Evolutionary conservation across 2,113 vertebrate species (phyloP).

Genomic region (Mola mola): DNA sequence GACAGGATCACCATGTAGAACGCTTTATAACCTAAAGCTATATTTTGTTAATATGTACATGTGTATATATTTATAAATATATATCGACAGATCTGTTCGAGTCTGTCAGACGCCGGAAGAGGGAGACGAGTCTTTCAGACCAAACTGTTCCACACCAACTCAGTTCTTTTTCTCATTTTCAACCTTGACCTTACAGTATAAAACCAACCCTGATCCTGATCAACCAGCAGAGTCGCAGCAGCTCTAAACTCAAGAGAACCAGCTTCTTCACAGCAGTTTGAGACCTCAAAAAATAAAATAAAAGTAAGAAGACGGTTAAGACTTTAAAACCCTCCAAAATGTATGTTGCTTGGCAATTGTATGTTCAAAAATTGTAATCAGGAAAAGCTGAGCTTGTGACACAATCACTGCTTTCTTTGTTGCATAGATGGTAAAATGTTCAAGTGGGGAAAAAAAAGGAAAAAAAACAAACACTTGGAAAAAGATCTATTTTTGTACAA

Average conservation of each 20-base stretch:
- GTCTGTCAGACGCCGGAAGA: constrained; percentile 64
- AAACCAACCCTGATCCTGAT: constrained; percentile 18
- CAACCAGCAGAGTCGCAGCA: constrained; percentile 75
- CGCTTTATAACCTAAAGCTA: constrained; percentile 82
- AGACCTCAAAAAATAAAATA: constrained; percentile 56
- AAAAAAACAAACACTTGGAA: constrained; percentile 64
- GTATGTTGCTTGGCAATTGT: constrained; percentile 72
- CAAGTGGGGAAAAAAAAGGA: constrained; percentile 28
- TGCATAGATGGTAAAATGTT: constrained; percentile 67
- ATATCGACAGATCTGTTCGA: constrained; percentile 75
- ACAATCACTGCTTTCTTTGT: constrained; percentile 82
- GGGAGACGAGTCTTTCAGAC: constrained; percentile 61
- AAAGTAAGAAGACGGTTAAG: constrained; percentile 9
- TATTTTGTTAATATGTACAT: constrained; percentile 89
- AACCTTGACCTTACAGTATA: constrained; percentile 25
- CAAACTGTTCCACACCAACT: constrained; percentile 60
- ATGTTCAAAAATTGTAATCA: constrained; percentile 62
- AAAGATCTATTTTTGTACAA: constrained; percentile 88
- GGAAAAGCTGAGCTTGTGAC: constrained; percentile 73
- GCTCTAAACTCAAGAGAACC: constrained; percentile 61
- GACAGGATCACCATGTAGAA: constrained; percentile 50
- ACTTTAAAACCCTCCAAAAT: constrained; percentile 64
- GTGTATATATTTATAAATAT: constrained; percentile 86
- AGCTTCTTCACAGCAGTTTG: constrained; percentile 66
- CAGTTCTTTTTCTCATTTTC: constrained; percentile 44